Percentiles rank a stretch among this genome's conserved stretches.
Conservation (phyloP, 2,113 vertebrate species). For the Rhea pennata region DNA sequence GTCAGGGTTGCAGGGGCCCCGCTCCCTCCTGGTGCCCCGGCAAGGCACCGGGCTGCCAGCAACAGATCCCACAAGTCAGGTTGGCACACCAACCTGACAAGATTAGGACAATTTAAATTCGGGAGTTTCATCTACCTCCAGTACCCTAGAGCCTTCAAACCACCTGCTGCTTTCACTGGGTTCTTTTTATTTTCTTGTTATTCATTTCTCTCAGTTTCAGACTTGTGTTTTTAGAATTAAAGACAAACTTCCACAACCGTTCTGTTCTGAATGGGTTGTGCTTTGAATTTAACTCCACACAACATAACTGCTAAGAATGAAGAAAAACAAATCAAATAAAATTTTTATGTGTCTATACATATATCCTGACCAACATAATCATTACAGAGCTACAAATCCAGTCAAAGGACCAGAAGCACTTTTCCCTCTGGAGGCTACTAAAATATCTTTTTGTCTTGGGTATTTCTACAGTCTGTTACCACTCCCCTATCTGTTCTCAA, state of each 20-base stretch:
- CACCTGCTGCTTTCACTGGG: neutral
- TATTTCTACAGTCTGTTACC: neutral
- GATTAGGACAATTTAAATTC: neutral
- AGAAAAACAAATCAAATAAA: neutral
- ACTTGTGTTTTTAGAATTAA: neutral
- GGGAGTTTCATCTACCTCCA: neutral
- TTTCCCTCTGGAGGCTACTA: neutral
- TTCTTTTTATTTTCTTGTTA: neutral
- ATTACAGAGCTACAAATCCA: neutral
- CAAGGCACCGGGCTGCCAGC: rapidly evolving
- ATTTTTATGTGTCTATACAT: neutral
- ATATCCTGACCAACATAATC: neutral
- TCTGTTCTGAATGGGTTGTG: neutral
- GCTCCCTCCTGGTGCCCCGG: neutral
- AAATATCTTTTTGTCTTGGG: neutral
- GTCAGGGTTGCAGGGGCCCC: neutral
- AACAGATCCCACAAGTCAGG: neutral
- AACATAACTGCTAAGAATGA: neutral
- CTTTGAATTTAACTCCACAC: neutral
- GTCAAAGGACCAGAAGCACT: neutral
- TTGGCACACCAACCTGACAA: neutral
- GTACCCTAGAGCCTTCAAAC: neutral
- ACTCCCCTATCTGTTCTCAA: neutral
- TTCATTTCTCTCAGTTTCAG: neutral
- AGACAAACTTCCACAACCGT: neutral